Percentiles rank a stretch among this genome's conserved stretches.
phyloP scores from a whole-genome alignment of 2,797 vertebrate genomes.

The Semotilus atromaculatus region DNA sequence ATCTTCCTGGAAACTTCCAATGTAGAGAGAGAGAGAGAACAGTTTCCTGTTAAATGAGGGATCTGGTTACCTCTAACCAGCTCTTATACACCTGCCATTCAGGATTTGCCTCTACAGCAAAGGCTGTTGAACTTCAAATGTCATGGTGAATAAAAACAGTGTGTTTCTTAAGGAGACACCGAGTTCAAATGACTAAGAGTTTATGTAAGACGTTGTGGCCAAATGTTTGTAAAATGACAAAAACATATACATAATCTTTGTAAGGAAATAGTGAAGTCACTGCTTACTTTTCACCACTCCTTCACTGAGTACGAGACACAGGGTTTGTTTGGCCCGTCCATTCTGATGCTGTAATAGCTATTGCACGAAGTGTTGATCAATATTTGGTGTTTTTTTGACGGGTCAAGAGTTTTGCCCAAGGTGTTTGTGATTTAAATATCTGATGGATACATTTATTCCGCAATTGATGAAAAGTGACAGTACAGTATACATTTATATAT shows the following conservation, averaged over 20 bases:
- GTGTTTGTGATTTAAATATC: neutral
- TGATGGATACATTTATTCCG: neutral
- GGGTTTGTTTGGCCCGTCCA: neutral
- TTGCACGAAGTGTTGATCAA: neutral
- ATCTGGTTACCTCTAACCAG: conserved; percentile 27
- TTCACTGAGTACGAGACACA: neutral
- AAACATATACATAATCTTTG: conserved; percentile 39
- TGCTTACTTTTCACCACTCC: conserved; percentile 61
- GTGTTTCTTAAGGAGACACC: neutral
- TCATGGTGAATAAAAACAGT: neutral
- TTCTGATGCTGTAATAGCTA: neutral
- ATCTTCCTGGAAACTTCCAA: conserved; percentile 17
- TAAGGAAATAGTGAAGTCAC: conserved; percentile 66
- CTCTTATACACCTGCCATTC: conserved; percentile 46
- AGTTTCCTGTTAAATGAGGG: conserved; percentile 13
- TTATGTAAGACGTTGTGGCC: conserved; percentile 15
- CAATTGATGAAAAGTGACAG: neutral
- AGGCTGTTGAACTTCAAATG: conserved; percentile 3
- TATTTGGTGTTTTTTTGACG: conserved; percentile 22
- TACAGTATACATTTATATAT: neutral
- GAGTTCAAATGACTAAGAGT: neutral
- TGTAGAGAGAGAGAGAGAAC: neutral
- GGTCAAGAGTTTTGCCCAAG: conserved; percentile 4
- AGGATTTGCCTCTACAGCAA: conserved; percentile 22
- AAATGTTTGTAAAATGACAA: conserved; percentile 47